Base-by-base conservation (phyloP, 2,888 invertebrate species). In the Coelinius sp. region DNA sequence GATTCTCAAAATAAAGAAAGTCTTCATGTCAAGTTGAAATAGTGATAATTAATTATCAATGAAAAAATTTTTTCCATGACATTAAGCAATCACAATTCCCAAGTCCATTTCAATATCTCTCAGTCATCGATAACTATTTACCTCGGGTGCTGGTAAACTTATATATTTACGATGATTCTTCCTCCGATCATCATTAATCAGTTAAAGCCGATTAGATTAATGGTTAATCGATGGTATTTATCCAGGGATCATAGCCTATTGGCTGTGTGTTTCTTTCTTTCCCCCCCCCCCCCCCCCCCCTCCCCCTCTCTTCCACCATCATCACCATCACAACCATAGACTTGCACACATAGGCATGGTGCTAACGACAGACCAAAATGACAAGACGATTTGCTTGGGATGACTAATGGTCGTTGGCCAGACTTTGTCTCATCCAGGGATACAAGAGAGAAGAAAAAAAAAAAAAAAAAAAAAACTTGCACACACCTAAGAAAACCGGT, bases 311-410 rank as follows among this genome's bases (percentile, higher is more conserved):
- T n/a, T n/a, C n/a, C n/a, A n/a, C n/a, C n/a, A n/a, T n/a, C n/a
- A n/a, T n/a, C n/a, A n/a, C n/a, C 68, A 49, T 59, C 67, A 52
- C 62, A 69, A 64, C 56, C 66, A 66, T 68, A 68, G 59, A 73
- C 27, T 44, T 68, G 52, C 71, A 69, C 67, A 65, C 63, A 68
- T n/a, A 71, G 17, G 72, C 53, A 70, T 69, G 35, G 75, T 71
- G 63, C 67, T 70, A 73, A 71, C 65, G 49, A 66, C 20, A 62
- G 69, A 79, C 77, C 77, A 77, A 81, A 59, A 79, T 81, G 82
- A 81, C 82, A 79, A 75, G 79, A 77, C 79, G 75, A 79, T 81
- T 81, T 79, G 80, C 79, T 77, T 75, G 76, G 75, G 77, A 83
- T 82, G 82, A 82, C 80, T 81, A 80, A 83, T 82, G 81, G 78